Conservation (phyloP, 2,113 vertebrate species). For the Vireo altiloquus region DNA sequence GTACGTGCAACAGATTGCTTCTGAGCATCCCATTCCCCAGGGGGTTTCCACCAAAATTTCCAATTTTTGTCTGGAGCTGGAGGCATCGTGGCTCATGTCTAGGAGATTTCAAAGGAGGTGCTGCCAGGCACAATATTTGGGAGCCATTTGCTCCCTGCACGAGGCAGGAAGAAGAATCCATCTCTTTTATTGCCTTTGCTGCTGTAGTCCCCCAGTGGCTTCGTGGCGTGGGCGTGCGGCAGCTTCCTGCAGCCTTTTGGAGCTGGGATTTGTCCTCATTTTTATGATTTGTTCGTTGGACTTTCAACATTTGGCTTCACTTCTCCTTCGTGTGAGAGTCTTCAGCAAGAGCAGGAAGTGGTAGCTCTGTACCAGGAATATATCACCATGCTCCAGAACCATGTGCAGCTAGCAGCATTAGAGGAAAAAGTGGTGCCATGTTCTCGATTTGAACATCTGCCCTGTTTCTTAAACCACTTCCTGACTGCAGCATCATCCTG, state of each 20-base stretch:
- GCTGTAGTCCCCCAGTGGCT: not conserved
- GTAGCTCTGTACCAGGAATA: not conserved
- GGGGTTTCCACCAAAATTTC: not conserved
- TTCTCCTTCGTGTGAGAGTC: not conserved
- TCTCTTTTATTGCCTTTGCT: not conserved
- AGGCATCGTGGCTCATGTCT: fast-evolving
- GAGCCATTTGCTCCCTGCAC: not conserved
- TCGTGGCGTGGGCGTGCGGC: fast-evolving
- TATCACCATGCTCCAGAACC: not conserved
- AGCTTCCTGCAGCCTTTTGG: not conserved
- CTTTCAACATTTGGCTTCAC: not conserved
- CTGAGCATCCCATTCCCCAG: not conserved
- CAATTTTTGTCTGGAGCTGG: not conserved
- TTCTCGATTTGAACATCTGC: not conserved
- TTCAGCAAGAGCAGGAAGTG: not conserved
- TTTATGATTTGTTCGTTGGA: not conserved
- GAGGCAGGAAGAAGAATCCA: not conserved
- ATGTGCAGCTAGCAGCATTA: fast-evolving
- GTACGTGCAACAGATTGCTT: not conserved
- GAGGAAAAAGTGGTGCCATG: not conserved
- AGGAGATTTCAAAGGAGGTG: not conserved
- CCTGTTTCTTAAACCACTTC: not conserved
- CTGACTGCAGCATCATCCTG: not conserved
- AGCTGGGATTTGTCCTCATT: not conserved
- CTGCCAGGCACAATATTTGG: not conserved